Evolutionary conservation across 2,113 vertebrate genomes (phyloP), one percentile per base, ranked within the genome.

Genomic region (Oplegnathus fasciatus): DNA sequence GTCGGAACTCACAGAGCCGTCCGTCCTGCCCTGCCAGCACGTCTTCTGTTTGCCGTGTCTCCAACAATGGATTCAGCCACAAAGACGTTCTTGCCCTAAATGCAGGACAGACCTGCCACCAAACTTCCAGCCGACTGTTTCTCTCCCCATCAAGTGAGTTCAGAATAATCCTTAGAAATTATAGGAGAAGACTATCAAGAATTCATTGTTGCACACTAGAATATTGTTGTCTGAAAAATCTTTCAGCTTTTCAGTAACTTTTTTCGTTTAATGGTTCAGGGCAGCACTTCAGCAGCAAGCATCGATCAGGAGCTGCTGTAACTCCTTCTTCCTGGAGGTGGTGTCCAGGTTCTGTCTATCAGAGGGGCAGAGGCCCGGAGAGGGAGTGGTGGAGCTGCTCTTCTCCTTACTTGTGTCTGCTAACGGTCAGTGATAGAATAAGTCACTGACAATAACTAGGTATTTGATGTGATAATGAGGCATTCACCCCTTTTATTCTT

Each of bases 291-390:
- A 80, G 44, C 90, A 93, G 82, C 93, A 95, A 20, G 32, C 58
- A 0, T 6, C 52, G 8, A 32, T 95, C 60, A 90, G 91, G n/a
- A 37, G 9, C 76, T 83, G 79, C 85, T 96, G 95, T 61, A 95
- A 96, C 80, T 32, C 87, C 78, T 96, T 95, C 92, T 96, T 96
- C 94, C 93, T 96, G 92, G 95, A 96, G 80, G 92, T 95, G 84
- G 93, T 96, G 86, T 96, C 95, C 76, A 85, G 94, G 42, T 96
- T 95, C 91, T 95, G 92, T 55, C 88, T 96, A 55, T 88, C 88
- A 0, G 90, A 95, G 68, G 91, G 73, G 0, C 87, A 69, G 58
- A 70, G 5, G 0, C 95, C 94, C 0, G 37, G 28, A n/a, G 93
- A 94, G 9, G 93, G 78, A 1, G 58, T 94, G 80, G 94, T 96